Conservation (phyloP, 2,797 vertebrate species). For the Pipistrellus kuhlii region DNA sequence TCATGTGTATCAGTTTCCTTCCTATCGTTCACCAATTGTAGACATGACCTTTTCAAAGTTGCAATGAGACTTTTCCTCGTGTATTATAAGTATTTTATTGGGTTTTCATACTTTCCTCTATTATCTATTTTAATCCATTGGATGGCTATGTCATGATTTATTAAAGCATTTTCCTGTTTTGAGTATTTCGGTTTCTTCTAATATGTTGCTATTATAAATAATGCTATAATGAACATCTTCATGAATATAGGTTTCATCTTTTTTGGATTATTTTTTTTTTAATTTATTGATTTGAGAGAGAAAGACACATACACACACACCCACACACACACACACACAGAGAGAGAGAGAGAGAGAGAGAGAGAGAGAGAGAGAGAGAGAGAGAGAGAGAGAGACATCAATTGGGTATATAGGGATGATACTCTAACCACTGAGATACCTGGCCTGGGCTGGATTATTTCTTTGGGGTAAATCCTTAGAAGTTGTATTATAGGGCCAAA, state of each 20-base stretch:
- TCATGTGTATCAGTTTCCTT: constrained; percentile 21
- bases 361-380: too few species aligned
- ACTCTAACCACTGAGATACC: neutral
- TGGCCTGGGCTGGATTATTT: constrained; percentile 4
- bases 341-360: too few species aligned
- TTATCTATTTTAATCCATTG: constrained; percentile 30
- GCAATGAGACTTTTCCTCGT: neutral
- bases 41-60: constrained; percentile 7
- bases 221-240: neutral
- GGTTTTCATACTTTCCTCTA: neutral
- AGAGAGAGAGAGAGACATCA: neutral
- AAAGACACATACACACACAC: too few species aligned
- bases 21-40: neutral
- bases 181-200: neutral
- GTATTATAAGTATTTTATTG: neutral
- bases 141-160: neutral
- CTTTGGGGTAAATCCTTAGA: constrained; percentile 3
- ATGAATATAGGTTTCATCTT: neutral
- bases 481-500: neutral
- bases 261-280: neutral
- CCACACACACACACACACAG: too few species aligned
- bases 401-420: neutral
- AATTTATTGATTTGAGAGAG: neutral
- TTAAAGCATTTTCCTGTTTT: constrained; percentile 22
- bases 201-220: neutral